Evolutionary conservation across 2,797 vertebrate species (phyloP), one percentile per base, ranked within the genome.

Genomic region (Muscicapa striata): DNA sequence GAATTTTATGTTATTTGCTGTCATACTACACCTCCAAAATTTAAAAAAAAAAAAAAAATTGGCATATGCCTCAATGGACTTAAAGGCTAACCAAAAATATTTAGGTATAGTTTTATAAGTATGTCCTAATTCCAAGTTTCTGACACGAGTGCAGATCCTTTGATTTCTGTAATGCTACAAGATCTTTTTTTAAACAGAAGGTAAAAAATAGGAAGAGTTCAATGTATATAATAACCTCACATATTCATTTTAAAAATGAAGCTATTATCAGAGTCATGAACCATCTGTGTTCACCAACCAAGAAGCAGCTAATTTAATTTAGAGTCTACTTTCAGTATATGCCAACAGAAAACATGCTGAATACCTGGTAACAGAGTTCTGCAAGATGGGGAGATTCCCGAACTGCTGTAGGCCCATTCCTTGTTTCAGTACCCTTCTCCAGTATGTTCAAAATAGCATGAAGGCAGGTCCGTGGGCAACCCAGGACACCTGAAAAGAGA

Each of bases 331-430:
- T 76, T 58, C 40, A 73, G 16, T 17, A 59, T 16, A 26, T 6
- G 30, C 10, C n/a, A 85, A 59, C 20, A 89, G 79, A 69, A 91
- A 83, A 75, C 22, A 79, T 0, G 19, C 30, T 20, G 11, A 52
- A 26, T 97, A 99, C 99, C 99, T 99, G 99, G 96, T 99, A 99
- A 97, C 99, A 99, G 66, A 99, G 98, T 80, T 99, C 99, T 38
- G 99, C 99, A 66, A 99, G 98, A 75, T 99, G 99, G 64, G 99
- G 99, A 15, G 98, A 98, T 89, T 99, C 98, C 43, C 93, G 97
- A 61, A 98, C 98, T 46, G 99, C 98, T 26, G 98, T 96, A 4
- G 99, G 99, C 43, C 99, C 99, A 2, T 97, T 98, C 83, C 99
- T 98, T 83, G 98, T 98, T 93, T 99, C 98, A 0, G 98, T 99